Evolutionary conservation across 2,797 vertebrate genomes (phyloP).

Genomic region (Pseudochirops cupreus): DNA sequence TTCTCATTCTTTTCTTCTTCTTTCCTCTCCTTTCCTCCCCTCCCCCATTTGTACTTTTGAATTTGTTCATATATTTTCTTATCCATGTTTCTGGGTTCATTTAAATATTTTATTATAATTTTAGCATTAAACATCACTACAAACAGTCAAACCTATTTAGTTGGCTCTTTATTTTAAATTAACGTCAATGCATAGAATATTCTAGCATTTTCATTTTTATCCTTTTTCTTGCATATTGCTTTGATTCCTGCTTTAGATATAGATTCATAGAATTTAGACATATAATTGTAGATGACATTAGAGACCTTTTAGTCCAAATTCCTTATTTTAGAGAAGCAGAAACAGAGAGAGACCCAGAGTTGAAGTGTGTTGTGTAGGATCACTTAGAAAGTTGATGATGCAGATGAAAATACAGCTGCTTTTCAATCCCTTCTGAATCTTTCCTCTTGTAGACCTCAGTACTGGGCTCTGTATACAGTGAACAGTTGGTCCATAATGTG

Average conservation of each 20-base stretch:
- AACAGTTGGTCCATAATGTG: not conserved
- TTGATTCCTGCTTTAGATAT: not conserved
- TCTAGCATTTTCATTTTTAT: not conserved
- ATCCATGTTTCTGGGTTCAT: not conserved
- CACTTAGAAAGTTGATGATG: not conserved
- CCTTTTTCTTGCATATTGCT: not conserved
- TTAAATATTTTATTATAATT: not conserved
- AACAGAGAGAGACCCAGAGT: not conserved
- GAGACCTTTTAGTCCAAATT: not conserved
- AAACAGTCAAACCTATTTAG: not conserved
- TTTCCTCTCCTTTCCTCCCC: not conserved
- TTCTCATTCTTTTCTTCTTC: not conserved
- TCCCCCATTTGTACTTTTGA: not conserved
- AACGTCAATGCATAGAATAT: not conserved
- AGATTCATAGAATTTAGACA: not conserved
- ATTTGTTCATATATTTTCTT: not conserved
- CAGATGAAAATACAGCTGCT: not conserved
- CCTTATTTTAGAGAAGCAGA: not conserved
- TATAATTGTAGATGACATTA: not conserved
- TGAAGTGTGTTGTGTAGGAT: not conserved
- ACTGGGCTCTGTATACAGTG: not conserved
- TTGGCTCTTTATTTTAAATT: not conserved
- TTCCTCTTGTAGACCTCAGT: not conserved
- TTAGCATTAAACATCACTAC: not conserved
- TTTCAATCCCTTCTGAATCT: not conserved